These are phyloP conservation scores for Atrichornis clamosus DNA, from an alignment of 2,113 vertebrate species.

Conservation along the genomic window DNA sequence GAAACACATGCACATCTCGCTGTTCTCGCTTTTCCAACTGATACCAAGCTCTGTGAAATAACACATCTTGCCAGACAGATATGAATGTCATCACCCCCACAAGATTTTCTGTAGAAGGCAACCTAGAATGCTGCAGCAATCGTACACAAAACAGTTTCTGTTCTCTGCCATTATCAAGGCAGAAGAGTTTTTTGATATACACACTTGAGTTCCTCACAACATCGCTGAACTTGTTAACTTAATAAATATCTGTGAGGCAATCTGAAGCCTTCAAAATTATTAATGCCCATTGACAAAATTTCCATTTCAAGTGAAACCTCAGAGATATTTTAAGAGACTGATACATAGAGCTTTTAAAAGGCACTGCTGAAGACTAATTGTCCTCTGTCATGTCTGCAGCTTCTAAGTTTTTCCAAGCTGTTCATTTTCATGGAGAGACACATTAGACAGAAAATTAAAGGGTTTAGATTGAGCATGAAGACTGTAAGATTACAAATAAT, in stretches of 20 bases:
- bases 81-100: background rate
- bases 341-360: background rate
- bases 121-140: background rate
- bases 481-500: background rate
- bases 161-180: background rate
- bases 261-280: background rate
- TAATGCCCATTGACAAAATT: background rate
- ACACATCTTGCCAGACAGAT: background rate
- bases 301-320: background rate
- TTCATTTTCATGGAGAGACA: background rate
- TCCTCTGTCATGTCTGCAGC: background rate
- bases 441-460: slow-evolving; percentile 1
- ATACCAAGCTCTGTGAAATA: background rate
- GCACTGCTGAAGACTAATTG: background rate
- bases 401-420: background rate
- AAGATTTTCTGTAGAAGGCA: background rate
- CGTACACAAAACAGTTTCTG: background rate
- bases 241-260: background rate
- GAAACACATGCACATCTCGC: background rate
- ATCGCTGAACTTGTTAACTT: background rate
- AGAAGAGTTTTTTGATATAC: background rate
- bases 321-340: background rate
- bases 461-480: background rate
- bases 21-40: background rate
- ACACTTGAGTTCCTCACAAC: background rate